Conservation (phyloP, 1,140 invertebrate genomes). For the Hylaeus volcanicus region DNA sequence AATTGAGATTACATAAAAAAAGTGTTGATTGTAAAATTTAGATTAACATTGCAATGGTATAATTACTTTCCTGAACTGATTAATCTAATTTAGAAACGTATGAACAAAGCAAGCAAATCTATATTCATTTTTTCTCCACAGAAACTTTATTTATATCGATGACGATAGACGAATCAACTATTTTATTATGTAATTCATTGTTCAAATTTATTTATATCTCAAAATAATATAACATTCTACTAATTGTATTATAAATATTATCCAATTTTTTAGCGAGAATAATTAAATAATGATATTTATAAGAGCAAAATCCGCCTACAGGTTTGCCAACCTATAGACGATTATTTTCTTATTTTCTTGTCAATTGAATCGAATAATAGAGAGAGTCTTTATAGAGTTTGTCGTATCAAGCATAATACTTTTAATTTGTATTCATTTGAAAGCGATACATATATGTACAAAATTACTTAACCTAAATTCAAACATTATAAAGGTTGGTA, state of each 20-base stretch:
- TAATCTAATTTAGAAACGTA: not conserved
- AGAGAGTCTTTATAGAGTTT: too few species aligned
- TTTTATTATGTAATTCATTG: constrained; percentile 13
- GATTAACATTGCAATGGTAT: not conserved
- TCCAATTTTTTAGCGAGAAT: constrained; percentile 1
- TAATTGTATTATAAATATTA: constrained; percentile 16
- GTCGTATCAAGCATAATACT: not conserved
- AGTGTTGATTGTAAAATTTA: not conserved
- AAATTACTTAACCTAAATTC: not conserved
- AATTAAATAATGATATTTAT: not conserved
- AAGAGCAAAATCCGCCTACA: too few species aligned
- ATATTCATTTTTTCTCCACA: not conserved
- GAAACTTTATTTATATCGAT: not conserved
- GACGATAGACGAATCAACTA: not conserved
- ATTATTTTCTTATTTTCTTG: too few species aligned
- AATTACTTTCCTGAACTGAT: not conserved
- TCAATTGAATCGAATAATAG: too few species aligned
- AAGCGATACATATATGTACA: not conserved
- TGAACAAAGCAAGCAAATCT: not conserved
- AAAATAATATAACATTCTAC: not conserved
- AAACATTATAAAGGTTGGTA: constrained; percentile 5
- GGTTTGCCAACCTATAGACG: too few species aligned
- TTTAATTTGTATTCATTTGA: constrained; percentile 6
- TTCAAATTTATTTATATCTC: not conserved
- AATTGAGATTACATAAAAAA: too few species aligned